phyloP scores from a whole-genome alignment of 2,113 vertebrate genomes.

The Phalacrocorax carbo region DNA sequence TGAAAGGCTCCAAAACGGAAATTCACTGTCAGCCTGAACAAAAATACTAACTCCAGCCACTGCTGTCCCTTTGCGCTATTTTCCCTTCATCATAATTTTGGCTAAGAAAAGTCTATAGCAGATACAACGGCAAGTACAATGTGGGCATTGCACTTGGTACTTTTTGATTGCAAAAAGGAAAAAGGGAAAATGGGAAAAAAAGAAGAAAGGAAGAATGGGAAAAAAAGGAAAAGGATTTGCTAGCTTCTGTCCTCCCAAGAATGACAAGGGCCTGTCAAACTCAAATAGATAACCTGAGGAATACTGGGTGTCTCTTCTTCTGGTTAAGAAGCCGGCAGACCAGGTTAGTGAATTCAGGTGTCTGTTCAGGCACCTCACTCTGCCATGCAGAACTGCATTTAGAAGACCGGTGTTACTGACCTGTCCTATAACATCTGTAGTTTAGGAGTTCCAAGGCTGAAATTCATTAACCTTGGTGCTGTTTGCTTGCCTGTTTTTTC shows the following conservation, averaged over 20 bases:
- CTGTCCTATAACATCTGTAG: not conserved
- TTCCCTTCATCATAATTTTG: not conserved
- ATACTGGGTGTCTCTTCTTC: not conserved
- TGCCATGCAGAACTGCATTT: fast-evolving
- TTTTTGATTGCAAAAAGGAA: not conserved
- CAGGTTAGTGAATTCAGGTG: not conserved
- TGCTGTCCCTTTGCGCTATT: not conserved
- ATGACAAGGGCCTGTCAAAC: not conserved
- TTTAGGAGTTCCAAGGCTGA: not conserved
- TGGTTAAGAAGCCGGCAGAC: not conserved
- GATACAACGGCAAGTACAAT: not conserved
- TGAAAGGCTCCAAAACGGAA: not conserved
- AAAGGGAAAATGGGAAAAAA: not conserved
- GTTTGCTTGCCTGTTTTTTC: not conserved
- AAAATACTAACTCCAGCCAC: not conserved
- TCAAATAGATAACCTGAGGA: not conserved
- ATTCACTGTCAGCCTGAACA: not conserved
- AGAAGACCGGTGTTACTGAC: not conserved
- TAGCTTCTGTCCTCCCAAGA: not conserved
- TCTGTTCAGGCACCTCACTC: not conserved
- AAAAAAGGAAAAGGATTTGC: not conserved
- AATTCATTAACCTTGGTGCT: not conserved
- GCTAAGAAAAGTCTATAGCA: not conserved
- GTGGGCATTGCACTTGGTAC: not conserved
- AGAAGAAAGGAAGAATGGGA: fast-evolving